Evolutionary conservation across 2,797 vertebrate genomes (phyloP).

Genomic region (Acanthopagrus latus): DNA sequence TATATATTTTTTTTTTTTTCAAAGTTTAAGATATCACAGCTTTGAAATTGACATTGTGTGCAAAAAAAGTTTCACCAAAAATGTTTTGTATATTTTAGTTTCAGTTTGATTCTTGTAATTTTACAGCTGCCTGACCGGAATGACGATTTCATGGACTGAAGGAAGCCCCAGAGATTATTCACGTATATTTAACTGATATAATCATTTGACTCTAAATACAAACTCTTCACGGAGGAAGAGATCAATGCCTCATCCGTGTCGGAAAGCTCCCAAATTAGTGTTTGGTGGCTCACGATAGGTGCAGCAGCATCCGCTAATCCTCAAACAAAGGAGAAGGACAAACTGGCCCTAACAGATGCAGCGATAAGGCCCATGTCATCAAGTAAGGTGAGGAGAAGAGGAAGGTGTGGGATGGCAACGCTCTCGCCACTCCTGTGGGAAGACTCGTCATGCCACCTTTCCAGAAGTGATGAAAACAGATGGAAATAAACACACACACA

Average conservation of each 20-base stretch:
- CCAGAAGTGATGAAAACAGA: constrained; percentile 75
- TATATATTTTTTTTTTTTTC: too few relatives aligned
- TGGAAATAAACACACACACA: constrained; percentile 63
- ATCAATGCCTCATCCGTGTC: background rate
- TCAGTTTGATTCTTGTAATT: background rate
- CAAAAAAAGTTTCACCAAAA: too few relatives aligned
- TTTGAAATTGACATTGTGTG: too few relatives aligned
- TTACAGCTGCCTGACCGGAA: constrained; percentile 22
- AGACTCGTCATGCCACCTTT: constrained; percentile 77
- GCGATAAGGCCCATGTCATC: constrained; percentile 71
- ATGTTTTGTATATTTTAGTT: too few relatives aligned
- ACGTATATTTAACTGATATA: constrained; percentile 36
- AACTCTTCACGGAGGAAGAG: constrained; percentile 22
- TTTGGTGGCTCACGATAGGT: constrained; percentile 24
- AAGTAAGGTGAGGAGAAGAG: constrained; percentile 54
- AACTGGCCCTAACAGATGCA: constrained; percentile 62
- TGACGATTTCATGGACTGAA: constrained; percentile 52
- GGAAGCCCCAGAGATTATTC: constrained; percentile 33
- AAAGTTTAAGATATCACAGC: too few relatives aligned
- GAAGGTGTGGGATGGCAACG: constrained; percentile 55
- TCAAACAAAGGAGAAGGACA: constrained; percentile 58
- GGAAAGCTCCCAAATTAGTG: constrained; percentile 30
- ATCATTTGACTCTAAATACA: constrained; percentile 23
- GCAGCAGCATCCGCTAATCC: constrained; percentile 56
- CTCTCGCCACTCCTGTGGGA: constrained; percentile 74